Evolutionary conservation across 2,797 vertebrate genomes (phyloP).

Genomic region (Australoheros facetus): DNA sequence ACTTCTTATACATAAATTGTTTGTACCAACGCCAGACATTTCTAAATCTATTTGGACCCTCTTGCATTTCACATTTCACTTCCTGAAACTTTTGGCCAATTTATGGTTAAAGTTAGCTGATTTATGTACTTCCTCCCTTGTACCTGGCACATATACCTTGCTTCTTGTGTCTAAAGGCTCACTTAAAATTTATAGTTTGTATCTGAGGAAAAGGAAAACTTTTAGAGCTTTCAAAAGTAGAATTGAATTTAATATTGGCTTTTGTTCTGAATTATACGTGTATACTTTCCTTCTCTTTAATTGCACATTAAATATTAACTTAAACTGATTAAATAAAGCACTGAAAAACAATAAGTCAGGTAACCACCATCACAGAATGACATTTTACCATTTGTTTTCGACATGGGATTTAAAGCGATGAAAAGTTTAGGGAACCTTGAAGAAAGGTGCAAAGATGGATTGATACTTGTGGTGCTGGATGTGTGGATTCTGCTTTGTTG

Average conservation of each 20-base stretch:
- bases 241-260: background rate
- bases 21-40: conserved; percentile 1
- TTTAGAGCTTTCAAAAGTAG: background rate
- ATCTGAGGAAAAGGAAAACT: background rate
- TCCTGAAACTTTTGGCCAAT: conserved; percentile 11
- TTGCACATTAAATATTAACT: background rate
- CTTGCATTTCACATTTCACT: conserved; percentile 34
- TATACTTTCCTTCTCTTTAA: background rate
- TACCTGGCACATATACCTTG: background rate
- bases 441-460: conserved; percentile 70
- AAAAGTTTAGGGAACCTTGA: background rate
- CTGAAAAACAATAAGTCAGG: background rate
- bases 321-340: background rate
- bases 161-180: background rate
- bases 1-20: conserved; percentile 18
- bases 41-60: conserved; percentile 1
- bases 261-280: background rate
- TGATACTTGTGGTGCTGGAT: conserved; percentile 68
- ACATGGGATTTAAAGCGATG: too few relatives aligned
- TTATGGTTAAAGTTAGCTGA: conserved; percentile 7
- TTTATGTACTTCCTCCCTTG: conserved; percentile 17
- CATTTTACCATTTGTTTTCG: background rate
- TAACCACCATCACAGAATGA: conserved; percentile 17
- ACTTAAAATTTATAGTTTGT: background rate
- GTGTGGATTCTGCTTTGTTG: conserved; percentile 71